phyloP scores from a whole-genome alignment of 2,888 invertebrate species.

The Gryllus longicercus region DNA sequence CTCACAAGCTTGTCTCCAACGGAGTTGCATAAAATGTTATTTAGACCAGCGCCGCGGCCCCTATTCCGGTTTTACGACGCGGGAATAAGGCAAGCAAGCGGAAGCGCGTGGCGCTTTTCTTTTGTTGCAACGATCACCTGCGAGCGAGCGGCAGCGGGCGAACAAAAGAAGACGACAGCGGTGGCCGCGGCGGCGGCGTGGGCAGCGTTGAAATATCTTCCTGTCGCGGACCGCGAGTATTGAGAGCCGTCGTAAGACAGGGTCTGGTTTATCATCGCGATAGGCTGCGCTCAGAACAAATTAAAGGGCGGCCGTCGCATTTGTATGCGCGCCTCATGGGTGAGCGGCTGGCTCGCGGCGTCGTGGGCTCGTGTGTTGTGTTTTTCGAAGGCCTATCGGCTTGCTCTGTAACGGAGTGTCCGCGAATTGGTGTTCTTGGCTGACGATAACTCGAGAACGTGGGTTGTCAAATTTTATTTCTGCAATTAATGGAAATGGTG shows the following conservation, averaged over 20 bases:
- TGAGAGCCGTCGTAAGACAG: not conserved
- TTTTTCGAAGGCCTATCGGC: too few relatives aligned
- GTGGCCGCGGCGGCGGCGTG: not conserved
- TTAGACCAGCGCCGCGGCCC: not conserved
- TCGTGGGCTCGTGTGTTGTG: not conserved
- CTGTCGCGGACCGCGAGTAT: not conserved
- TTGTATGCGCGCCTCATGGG: not conserved
- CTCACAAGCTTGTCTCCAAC: not conserved
- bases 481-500: too few relatives aligned
- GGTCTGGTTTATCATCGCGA: not conserved
- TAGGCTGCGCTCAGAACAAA: not conserved
- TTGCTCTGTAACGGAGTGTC: too few relatives aligned
- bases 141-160: not conserved
- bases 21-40: conserved; percentile 7
- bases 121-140: not conserved
- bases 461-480: too few relatives aligned
- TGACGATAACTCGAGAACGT: too few relatives aligned
- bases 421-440: too few relatives aligned
- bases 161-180: not conserved
- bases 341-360: not conserved
- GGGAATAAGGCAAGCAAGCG: not conserved
- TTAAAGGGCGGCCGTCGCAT: not conserved
- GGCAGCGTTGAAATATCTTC: conserved; percentile 9
- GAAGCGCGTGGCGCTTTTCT: not conserved
- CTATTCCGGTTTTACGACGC: conserved; percentile 6